These are phyloP conservation scores for Drosophila infuscata DNA, from an alignment of 2,888 invertebrate species.

Conservation along the genomic window DNA sequence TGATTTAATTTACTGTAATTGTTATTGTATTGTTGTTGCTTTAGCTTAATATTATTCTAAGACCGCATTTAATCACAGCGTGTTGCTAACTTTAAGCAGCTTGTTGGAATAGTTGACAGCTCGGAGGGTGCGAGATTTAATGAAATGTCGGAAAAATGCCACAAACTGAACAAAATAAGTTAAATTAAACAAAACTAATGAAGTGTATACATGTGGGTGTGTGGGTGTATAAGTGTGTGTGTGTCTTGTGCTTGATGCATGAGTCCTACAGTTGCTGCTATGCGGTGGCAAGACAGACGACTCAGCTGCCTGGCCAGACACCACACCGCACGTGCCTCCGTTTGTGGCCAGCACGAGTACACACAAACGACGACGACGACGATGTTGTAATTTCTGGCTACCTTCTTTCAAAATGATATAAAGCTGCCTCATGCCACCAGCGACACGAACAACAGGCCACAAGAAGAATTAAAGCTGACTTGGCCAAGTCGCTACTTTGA, in stretches of 20 bases:
- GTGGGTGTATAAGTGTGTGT: slow-evolving; percentile 11
- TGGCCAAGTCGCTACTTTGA: not conserved
- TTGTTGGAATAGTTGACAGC: slow-evolving; percentile 26
- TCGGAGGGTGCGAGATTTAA: slow-evolving; percentile 54
- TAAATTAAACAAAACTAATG: slow-evolving; percentile 80
- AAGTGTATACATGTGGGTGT: slow-evolving; percentile 54
- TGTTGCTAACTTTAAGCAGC: slow-evolving; percentile 33
- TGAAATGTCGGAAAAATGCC: slow-evolving; percentile 41
- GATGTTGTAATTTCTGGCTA: slow-evolving; percentile 68
- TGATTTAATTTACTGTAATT: slow-evolving; percentile 18
- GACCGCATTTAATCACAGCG: slow-evolving; percentile 26
- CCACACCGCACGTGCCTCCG: slow-evolving; percentile 62
- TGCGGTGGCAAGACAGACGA: slow-evolving; percentile 66
- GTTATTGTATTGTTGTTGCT: not conserved
- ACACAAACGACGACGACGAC: slow-evolving; percentile 35
- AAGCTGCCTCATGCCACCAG: slow-evolving; percentile 41
- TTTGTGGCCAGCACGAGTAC: slow-evolving; percentile 48
- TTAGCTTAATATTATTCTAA: slow-evolving; percentile 31
- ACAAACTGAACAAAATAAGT: slow-evolving; percentile 64
- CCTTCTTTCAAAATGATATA: slow-evolving; percentile 67
- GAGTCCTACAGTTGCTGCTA: slow-evolving; percentile 39
- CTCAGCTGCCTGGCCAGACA: slow-evolving; percentile 41
- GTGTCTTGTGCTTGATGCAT: slow-evolving; percentile 35
- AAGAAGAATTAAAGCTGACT: not conserved
- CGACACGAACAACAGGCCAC: slow-evolving; percentile 1